Evolutionary conservation across 2,797 vertebrate genomes (phyloP).

Genomic region (Leuciscus waleckii): DNA sequence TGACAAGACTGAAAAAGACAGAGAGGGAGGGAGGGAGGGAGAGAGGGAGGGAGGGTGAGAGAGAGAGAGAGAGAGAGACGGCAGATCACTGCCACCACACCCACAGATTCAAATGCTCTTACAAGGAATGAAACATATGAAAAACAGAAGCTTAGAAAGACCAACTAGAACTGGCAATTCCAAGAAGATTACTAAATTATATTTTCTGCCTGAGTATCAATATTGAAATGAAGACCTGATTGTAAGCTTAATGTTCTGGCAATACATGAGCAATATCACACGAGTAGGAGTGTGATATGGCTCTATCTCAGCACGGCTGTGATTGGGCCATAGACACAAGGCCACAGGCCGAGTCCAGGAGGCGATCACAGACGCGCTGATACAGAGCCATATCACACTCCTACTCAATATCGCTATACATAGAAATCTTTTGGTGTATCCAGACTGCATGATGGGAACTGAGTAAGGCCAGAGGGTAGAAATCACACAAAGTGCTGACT

Average conservation of each 20-base stretch:
- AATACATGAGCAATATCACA: background rate
- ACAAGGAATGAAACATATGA: constrained; percentile 25
- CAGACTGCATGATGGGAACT: constrained; percentile 5
- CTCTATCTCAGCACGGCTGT: background rate
- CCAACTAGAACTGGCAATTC: background rate
- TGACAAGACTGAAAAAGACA: constrained; percentile 20
- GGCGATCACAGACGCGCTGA: background rate
- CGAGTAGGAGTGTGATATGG: background rate
- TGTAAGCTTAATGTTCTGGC: background rate
- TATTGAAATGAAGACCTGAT: background rate
- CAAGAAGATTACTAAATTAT: background rate
- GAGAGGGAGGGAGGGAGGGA: background rate
- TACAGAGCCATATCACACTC: background rate
- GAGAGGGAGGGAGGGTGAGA: background rate
- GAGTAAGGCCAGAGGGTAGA: constrained; percentile 46
- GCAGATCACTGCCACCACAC: constrained; percentile 38
- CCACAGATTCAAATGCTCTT: constrained; percentile 50
- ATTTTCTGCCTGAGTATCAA: background rate
- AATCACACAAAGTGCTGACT: constrained; percentile 75
- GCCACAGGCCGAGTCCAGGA: background rate
- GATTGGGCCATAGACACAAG: background rate
- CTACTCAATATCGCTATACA: background rate
- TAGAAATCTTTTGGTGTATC: background rate
- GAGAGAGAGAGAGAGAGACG: constrained; percentile 5
- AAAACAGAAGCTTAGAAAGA: constrained; percentile 9